These are phyloP conservation scores for Ascaphus truei DNA, from an alignment of 2,113 vertebrate genomes.

Conservation along the genomic window DNA sequence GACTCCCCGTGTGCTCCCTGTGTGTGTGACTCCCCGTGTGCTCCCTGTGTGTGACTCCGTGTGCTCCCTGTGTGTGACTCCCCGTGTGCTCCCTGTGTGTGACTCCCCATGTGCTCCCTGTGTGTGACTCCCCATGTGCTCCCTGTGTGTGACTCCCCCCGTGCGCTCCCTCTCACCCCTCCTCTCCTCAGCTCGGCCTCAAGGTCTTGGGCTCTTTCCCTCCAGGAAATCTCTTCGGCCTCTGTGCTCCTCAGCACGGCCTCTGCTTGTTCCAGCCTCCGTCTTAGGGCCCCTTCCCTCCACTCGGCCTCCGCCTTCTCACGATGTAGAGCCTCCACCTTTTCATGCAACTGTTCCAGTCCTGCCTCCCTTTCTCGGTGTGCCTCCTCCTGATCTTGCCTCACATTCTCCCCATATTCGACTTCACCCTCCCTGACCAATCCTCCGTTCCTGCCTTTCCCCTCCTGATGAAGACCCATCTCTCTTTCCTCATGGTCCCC, in stretches of 20 bases:
- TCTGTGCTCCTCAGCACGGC: conserved; percentile 51
- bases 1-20: no score
- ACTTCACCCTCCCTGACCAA: conserved; percentile 32
- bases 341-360: not conserved
- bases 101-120: no score
- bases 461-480: no score
- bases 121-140: no score
- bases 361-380: not conserved
- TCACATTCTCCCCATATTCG: no score
- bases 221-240: conserved; percentile 56
- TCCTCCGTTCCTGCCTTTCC: no score
- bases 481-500: not conserved
- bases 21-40: no score
- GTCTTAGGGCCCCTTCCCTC: conserved; percentile 42
- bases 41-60: no score
- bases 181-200: conserved; percentile 17
- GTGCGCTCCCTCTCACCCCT: not conserved
- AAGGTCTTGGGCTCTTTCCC: conserved; percentile 50
- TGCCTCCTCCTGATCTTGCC: no score
- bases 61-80: no score
- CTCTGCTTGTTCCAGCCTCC: not conserved
- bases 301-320: conserved; percentile 36
- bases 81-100: no score
- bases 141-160: no score
- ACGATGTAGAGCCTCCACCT: not conserved